Conservation (phyloP, 2,797 vertebrate genomes). For the Acanthurus leucopareius region DNA sequence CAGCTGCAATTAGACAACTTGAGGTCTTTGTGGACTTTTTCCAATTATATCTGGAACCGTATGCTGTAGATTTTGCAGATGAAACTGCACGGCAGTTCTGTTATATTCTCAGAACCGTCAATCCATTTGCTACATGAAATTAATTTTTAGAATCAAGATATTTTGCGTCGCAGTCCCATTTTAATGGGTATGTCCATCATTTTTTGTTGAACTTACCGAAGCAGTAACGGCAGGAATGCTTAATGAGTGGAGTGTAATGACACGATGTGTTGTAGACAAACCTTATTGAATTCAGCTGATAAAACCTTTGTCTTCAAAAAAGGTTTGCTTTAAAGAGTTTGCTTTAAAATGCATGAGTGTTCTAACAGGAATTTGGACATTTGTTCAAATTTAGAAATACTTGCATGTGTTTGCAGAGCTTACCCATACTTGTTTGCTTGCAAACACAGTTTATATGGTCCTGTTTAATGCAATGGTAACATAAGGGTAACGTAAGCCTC, state of each 20-base stretch:
- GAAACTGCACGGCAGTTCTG: constrained; percentile 69
- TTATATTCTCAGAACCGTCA: constrained; percentile 64
- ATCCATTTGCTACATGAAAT: constrained; percentile 74
- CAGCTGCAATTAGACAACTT: constrained; percentile 74
- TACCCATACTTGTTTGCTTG: constrained; percentile 20
- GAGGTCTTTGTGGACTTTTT: constrained; percentile 77
- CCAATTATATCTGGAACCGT: constrained; percentile 73
- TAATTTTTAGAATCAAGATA: constrained; percentile 71
- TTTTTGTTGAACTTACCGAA: constrained; percentile 67
- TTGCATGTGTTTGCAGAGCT: neutral
- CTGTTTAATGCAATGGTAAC: constrained; percentile 32
- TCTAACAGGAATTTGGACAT: neutral
- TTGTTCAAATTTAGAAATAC: constrained; percentile 17
- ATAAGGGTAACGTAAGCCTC: constrained; percentile 40
- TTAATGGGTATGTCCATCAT: constrained; percentile 84
- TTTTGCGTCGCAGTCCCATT: constrained; percentile 69
- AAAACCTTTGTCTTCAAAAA: constrained; percentile 38
- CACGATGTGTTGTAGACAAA: constrained; percentile 24
- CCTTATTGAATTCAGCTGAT: constrained; percentile 45
- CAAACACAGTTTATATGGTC: constrained; percentile 17
- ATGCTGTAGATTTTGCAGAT: constrained; percentile 56
- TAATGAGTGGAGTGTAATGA: constrained; percentile 72
- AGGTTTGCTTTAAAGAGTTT: constrained; percentile 8
- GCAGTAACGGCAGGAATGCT: constrained; percentile 59
- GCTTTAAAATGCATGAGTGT: constrained; percentile 6